These are phyloP conservation scores for Scaptomyza graminum DNA, from an alignment of 1,140 invertebrate species.

Conservation along the genomic window DNA sequence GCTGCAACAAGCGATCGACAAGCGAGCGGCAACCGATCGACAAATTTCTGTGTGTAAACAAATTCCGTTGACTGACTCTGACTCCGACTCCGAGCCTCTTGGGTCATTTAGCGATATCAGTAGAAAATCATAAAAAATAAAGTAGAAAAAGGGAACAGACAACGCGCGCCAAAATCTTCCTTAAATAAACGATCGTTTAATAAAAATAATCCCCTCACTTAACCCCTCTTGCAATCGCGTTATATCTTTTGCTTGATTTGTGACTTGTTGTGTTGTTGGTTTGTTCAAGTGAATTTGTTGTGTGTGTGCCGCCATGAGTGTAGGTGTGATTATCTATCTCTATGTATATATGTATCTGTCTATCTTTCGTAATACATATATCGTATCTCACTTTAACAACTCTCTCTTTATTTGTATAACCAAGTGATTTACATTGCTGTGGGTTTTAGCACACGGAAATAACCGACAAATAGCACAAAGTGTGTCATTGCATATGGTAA, in stretches of 20 bases:
- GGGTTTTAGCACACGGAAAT: constrained; percentile 39
- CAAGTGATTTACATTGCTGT: constrained; percentile 70
- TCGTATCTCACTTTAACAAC: constrained; percentile 30
- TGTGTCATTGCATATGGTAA: constrained; percentile 48
- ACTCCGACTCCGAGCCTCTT: no score
- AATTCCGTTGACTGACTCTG: constrained; percentile 38
- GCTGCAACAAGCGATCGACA: constrained; percentile 5
- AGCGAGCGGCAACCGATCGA: constrained; percentile 20
- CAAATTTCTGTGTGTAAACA: constrained; percentile 54
- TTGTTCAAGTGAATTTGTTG: constrained; percentile 74
- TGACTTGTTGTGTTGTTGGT: constrained; percentile 17
- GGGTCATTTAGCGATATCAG: constrained; percentile 60
- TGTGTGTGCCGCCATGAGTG: constrained; percentile 28
- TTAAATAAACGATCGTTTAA: constrained; percentile 48
- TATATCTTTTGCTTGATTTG: background rate
- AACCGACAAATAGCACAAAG: constrained; percentile 23
- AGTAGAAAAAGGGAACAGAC: background rate
- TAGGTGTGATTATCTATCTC: constrained; percentile 57
- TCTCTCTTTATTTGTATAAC: constrained; percentile 59
- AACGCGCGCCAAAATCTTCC: constrained; percentile 68
- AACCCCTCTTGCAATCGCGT: constrained; percentile 1
- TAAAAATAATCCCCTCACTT: background rate
- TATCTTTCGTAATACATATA: constrained; percentile 18
- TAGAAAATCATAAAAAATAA: constrained; percentile 31
- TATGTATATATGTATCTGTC: background rate